A percentile compares a stretch with the other conserved stretches of the same genome.
phyloP scores from a whole-genome alignment of 2,888 invertebrate genomes.

The Platynereis dumerilii region DNA sequence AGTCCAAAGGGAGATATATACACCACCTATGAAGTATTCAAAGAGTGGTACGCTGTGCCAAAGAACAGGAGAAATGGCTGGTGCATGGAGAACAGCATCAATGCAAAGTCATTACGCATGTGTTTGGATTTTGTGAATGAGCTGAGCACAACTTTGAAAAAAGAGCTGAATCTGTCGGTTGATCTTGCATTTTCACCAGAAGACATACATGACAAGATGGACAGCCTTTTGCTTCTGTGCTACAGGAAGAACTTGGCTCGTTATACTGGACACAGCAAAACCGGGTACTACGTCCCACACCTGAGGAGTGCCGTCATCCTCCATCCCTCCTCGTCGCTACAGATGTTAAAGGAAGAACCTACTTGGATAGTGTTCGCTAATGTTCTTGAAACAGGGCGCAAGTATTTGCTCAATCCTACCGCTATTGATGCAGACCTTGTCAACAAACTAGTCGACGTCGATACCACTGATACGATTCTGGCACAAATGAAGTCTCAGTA shows the following conservation, averaged over 20 bases:
- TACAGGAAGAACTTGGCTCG: constrained; percentile 1
- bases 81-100: constrained; percentile 52
- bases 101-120: constrained; percentile 53
- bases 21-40: constrained; percentile 49
- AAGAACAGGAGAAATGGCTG: constrained; percentile 14
- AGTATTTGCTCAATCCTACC: constrained; percentile 49
- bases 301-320: constrained; percentile 19
- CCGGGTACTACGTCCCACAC: constrained; percentile 46
- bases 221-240: background rate
- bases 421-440: constrained; percentile 40
- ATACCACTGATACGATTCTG: too few species aligned
- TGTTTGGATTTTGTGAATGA: constrained; percentile 47
- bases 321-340: constrained; percentile 52
- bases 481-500: constrained; percentile 13
- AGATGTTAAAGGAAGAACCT: constrained; percentile 41
- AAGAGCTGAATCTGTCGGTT: constrained; percentile 2
- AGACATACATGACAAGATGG: background rate
- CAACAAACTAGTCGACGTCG: too few species aligned
- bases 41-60: constrained; percentile 45
- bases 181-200: background rate
- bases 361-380: constrained; percentile 50
- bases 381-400: constrained; percentile 45
- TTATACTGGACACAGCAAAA: constrained; percentile 16
- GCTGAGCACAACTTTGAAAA: constrained; percentile 38
- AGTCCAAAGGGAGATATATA: constrained; percentile 51